Evolutionary conservation across 1,140 invertebrate species (phyloP), one percentile per base, ranked within the genome.

Genomic region (Temnothorax curvispinosus): DNA sequence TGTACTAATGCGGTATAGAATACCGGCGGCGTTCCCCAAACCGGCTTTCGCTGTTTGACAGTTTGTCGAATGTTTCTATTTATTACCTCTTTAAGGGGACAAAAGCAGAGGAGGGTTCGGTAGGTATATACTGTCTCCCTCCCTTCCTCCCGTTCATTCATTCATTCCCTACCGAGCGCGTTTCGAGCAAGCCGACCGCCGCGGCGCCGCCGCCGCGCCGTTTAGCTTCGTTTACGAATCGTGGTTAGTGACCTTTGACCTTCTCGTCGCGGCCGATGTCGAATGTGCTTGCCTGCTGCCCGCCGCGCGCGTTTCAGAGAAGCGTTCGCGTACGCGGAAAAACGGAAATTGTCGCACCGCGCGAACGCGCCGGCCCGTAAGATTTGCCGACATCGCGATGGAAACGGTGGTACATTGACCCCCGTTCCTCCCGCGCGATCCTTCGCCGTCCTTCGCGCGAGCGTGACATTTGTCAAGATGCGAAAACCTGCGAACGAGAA

Each of bases 241-340:
- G 80, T 84, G 80, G 80, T 84, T 84, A 75, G 41, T 74, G 80
- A 84, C 71, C 80, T 84, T 75, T 75, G 80, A 84, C 80, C 69
- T 84, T 84, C 69, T 13, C 69, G 32, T 75, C 44, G 54, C 67
- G 56, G 54, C 56, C 41, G 80, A 54, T 47, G 69, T 84, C 41
- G 32, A 84, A 21, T 27, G 27, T 27, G 27, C 27, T 27, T 27
- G 27, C 27, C 27, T 27, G 27, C 27, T 27, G 27, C 27, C 27
- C 27, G 27, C 27, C 27, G 27, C 27, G 27, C 27, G 27, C 27
- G 27, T 27, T 27, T 27, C 27, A 27, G 69, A 21, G 52, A 81
- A 71, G 11, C 65, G 52, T 82, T 41, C n/a, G 11, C 47, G 47
- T 47, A 44, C 64, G 64, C 27, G 50, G 27, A 81, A 44, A 81